Percentiles rank a stretch among this genome's conserved stretches.
Conservation (phyloP, 2,888 invertebrate species). For the Rhopalosiphum nymphaeae region DNA sequence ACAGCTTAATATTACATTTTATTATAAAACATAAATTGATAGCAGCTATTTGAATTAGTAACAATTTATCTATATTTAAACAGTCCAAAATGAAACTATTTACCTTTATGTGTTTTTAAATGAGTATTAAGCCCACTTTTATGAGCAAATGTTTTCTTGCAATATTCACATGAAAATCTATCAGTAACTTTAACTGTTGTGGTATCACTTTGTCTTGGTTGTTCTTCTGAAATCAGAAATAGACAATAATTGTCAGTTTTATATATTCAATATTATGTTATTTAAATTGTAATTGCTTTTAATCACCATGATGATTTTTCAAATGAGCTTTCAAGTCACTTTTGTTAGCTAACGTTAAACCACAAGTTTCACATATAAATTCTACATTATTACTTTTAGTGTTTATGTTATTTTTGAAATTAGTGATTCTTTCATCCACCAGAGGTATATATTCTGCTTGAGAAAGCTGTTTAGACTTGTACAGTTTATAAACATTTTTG, state of each 20-base stretch:
- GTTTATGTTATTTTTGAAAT: conserved; percentile 15
- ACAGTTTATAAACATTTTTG: conserved; percentile 21
- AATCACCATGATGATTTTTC: conserved; percentile 45
- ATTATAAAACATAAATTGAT: neutral
- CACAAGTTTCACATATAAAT: conserved; percentile 40
- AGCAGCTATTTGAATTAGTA: neutral
- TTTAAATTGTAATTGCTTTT: neutral
- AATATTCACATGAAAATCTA: conserved; percentile 52
- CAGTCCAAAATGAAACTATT: neutral
- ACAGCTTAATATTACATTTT: neutral
- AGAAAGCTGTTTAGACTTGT: conserved; percentile 40
- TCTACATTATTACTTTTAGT: neutral
- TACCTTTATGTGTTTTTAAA: conserved; percentile 59
- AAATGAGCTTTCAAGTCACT: conserved; percentile 33
- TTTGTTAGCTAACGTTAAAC: neutral
- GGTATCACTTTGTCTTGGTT: neutral
- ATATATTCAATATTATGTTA: neutral
- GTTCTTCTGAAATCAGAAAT: conserved; percentile 16
- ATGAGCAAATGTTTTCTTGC: conserved; percentile 58
- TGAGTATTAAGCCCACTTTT: conserved; percentile 58
- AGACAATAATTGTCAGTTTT: neutral
- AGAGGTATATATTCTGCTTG: neutral
- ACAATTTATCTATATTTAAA: neutral
- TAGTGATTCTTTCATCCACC: neutral
- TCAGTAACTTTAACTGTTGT: neutral